Base-by-base conservation (phyloP, 2,888 invertebrate genomes). In the Drosophila dives region DNA sequence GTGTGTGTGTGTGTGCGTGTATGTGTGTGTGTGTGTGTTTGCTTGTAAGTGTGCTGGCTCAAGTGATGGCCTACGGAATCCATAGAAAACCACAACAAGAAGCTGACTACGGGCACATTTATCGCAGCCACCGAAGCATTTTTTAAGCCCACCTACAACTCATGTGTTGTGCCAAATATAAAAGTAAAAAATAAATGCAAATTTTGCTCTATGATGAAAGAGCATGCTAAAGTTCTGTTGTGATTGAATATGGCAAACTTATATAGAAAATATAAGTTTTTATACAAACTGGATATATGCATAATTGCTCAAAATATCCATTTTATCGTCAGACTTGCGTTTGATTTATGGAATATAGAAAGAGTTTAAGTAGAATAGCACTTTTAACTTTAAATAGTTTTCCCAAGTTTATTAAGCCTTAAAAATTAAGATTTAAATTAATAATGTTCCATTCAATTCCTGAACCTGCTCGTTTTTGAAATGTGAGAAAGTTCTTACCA, bases 91-190 rank as follows among this genome's bases (percentile, higher is more conserved):
- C 81, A 87, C 85, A 83, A 80, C 83, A 71, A 82, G 83, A 76
- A 71, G 67, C 73, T 67, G 77, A 65, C 86, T 80, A 79, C 65
- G 69, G 69, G 72, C 82, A 89, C 85, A 90, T 90, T 85, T 90
- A 85, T 85, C 86, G 85, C 83, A 85, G 77, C 77, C 49, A 85
- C 62, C 74, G 65, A 77, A 72, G 83, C 83, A 82, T 85, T 85
- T 84, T 90, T 88, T 75, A 86, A 80, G 80, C 86, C 86, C 72
- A 82, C 77, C 80, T 63, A 72, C 76, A 84, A 76, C 63, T 64
- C 63, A 68, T 73, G 50, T 56, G 59, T 51, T 40, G 40, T 45
- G 45, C 42, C 62, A 45, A 49, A 71, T 60, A 66, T 34, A 33
- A 56, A 33, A 29, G n/a, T n/a, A 50, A 17, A 60, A 48, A 45